phyloP scores from a whole-genome alignment of 2,113 vertebrate genomes.

The Halcyon senegalensis region DNA sequence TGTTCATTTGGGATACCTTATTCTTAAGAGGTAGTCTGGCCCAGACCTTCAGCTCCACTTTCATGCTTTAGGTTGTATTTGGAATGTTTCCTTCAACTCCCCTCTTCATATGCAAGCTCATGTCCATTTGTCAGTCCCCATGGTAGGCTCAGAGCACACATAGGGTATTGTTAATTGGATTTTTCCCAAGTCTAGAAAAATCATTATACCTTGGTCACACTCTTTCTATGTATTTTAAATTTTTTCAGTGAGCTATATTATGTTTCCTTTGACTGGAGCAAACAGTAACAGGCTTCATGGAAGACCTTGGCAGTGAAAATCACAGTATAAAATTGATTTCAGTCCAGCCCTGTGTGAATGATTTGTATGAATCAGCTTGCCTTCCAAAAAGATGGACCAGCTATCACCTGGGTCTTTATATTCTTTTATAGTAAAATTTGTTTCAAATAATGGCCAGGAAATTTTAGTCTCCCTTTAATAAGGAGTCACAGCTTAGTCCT shows the following conservation, averaged over 20 bases:
- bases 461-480: conserved; percentile 8
- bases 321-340: conserved; percentile 21
- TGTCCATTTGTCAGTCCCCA: neutral
- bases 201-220: neutral
- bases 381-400: neutral
- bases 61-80: neutral
- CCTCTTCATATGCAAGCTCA: neutral
- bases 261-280: neutral
- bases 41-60: neutral
- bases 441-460: neutral
- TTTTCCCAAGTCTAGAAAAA: neutral
- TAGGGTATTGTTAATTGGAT: neutral
- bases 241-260: neutral
- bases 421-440: conserved; percentile 25
- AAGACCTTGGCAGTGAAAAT: conserved; percentile 37
- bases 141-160: neutral
- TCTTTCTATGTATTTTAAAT: neutral
- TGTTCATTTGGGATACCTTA: conserved; percentile 47
- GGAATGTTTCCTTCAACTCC: neutral
- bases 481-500: neutral
- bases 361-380: conserved; percentile 39
- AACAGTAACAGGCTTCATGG: neutral
- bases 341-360: neutral
- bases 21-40: conserved; percentile 10
- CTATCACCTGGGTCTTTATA: conserved; percentile 30